Percentiles rank a stretch among this genome's conserved stretches.
Conservation (phyloP, 2,888 invertebrate genomes). For the Marasmarcha lunaedactyla region DNA sequence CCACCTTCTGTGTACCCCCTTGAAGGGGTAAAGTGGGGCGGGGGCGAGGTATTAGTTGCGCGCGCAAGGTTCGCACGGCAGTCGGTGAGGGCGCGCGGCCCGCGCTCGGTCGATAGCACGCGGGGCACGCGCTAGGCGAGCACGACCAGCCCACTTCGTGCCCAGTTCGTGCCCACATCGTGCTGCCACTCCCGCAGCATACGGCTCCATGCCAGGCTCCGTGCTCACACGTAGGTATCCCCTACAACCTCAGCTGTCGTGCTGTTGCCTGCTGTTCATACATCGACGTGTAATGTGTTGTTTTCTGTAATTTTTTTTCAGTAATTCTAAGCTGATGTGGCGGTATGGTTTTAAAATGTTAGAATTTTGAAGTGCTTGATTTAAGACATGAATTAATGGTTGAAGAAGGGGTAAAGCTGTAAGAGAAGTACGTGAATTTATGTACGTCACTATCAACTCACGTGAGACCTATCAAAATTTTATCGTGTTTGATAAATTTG, state of each 20-base stretch:
- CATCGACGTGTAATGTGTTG: too few relatives aligned
- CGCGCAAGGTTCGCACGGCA: conserved; percentile 54
- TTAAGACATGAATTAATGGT: too few relatives aligned
- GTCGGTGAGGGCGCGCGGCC: conserved; percentile 57
- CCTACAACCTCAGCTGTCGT: conserved; percentile 38
- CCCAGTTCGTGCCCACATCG: conserved; percentile 35
- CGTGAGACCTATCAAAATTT: too few relatives aligned
- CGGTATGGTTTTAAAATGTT: too few relatives aligned
- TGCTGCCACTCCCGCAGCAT: conserved; percentile 23
- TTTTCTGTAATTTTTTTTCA: too few relatives aligned
- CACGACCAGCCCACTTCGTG: conserved; percentile 43
- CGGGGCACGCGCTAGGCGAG: conserved; percentile 47
- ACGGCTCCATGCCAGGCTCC: conserved; percentile 9
- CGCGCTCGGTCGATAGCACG: conserved; percentile 61
- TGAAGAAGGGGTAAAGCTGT: too few relatives aligned
- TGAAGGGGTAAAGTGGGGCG: conserved; percentile 19
- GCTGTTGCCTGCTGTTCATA: conserved; percentile 24
- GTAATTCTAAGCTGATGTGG: too few relatives aligned
- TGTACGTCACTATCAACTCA: too few relatives aligned
- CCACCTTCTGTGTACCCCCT: too few relatives aligned
- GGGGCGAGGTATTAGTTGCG: conserved; percentile 28
- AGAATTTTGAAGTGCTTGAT: too few relatives aligned
- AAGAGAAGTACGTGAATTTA: too few relatives aligned
- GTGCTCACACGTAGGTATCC: neutral
- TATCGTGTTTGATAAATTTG: too few relatives aligned